A percentile compares a stretch with the other conserved stretches of the same genome.
These are phyloP conservation scores for Podarcis muralis DNA, from an alignment of 2,113 vertebrate genomes.

Conservation along the genomic window DNA sequence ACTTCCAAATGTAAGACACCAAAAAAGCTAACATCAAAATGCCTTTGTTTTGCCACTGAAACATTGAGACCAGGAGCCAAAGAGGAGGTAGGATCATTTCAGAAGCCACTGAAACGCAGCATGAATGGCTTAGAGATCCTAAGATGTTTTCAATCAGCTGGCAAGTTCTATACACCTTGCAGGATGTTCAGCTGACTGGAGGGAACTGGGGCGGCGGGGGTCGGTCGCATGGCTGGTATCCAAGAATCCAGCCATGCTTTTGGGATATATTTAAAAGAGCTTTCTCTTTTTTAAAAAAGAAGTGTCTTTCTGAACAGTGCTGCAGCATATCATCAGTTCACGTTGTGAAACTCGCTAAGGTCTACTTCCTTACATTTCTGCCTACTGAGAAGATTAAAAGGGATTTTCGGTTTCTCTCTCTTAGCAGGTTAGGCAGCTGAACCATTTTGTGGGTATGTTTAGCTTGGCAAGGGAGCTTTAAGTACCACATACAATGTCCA, in stretches of 20 bases:
- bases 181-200: neutral
- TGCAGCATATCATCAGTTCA: neutral
- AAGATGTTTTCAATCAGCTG: slow-evolving; percentile 14
- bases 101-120: slow-evolving; percentile 12
- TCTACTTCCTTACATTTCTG: neutral
- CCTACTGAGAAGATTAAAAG: neutral
- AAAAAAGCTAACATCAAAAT: slow-evolving; percentile 10
- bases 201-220: neutral
- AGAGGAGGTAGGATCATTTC: slow-evolving; percentile 6
- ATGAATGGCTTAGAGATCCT: slow-evolving; percentile 28
- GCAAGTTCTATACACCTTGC: neutral
- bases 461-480: neutral
- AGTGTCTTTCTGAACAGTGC: neutral
- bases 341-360: neutral
- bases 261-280: neutral
- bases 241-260: neutral
- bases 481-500: neutral
- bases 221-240: neutral
- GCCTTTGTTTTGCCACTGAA: slow-evolving; percentile 17
- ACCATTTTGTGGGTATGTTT: neutral
- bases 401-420: neutral
- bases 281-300: neutral
- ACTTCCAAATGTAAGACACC: slow-evolving; percentile 3
- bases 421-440: neutral
- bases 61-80: slow-evolving; percentile 21